These are phyloP conservation scores for Calypte anna DNA, from an alignment of 2,113 vertebrate genomes.

Conservation along the genomic window DNA sequence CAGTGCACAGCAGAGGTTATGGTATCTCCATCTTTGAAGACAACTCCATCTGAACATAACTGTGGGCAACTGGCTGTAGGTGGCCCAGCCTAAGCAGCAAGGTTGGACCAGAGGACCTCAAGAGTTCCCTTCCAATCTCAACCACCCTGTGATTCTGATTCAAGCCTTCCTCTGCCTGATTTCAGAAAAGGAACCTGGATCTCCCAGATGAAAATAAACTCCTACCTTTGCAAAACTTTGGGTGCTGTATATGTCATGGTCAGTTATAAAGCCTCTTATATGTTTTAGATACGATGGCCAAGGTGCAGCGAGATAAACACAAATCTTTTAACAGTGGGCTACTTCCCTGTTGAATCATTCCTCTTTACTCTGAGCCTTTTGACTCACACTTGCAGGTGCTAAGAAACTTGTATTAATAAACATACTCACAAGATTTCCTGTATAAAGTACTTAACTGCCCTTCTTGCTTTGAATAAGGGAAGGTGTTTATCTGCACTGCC, in stretches of 20 bases:
- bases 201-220: background rate
- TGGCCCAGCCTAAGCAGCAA: background rate
- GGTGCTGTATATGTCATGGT: background rate
- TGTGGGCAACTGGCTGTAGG: background rate
- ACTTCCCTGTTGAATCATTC: background rate
- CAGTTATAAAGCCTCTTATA: background rate
- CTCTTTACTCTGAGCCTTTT: background rate
- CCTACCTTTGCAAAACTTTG: background rate
- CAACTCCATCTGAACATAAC: background rate
- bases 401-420: conserved; percentile 17
- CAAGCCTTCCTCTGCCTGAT: background rate
- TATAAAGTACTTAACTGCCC: background rate
- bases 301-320: background rate
- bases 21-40: background rate
- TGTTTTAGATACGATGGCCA: background rate
- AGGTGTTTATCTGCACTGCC: background rate
- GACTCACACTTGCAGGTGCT: background rate
- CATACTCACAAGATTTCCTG: background rate
- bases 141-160: background rate
- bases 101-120: background rate
- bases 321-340: background rate
- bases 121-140: background rate
- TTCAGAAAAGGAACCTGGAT: background rate
- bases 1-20: background rate
- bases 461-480: background rate